Evolutionary conservation across 2,888 invertebrate genomes (phyloP), one percentile per base, ranked within the genome.

Genomic region (Cataglyphis albicans): DNA sequence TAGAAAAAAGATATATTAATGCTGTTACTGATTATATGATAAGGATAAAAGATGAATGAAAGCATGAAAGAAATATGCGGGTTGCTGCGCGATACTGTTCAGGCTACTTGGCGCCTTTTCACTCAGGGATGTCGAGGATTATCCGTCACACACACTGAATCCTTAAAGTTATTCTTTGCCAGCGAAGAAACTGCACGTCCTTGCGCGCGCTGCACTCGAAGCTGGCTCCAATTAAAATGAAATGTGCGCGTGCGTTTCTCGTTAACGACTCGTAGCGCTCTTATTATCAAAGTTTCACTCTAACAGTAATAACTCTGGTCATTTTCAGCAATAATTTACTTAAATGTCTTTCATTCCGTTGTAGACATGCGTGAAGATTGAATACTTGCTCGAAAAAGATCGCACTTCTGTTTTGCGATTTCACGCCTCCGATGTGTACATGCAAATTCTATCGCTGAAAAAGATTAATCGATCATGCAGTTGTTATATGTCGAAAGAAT

Each of bases 141-240:
- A 67, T 85, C 84, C 70, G 84, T 81, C 84, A 72, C 75, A 81
- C 82, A 52, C 48, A 61, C 48, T 48, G 82, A 84, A 82, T 83
- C 78, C 55, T 84, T 81, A 74, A 74, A 89, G 84, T 84, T 84
- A 84, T 84, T 78, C 81, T 55, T 72, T 3, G 21, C 38, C 61
- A 15, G 57, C 57, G 82, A 88, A 88, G 82, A 82, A 83, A 83
- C 76, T 52, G 57, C 74, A 48, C 81, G 82, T 65, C 82, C 65
- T 70, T 82, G 82, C 82, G 73, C 25, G 84, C 38, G 57, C 5
- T 52, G 52, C 55, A 41, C 78, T 83, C 52, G 73, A 67, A 81
- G 82, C 84, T 76, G 80, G 63, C 81, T 81, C 72, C 90, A 89
- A 88, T 89, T 90, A 89, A 89, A 90, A 90, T 75, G 81, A 89